Evolutionary conservation across 1,140 invertebrate genomes (phyloP), one percentile per base, ranked within the genome.

Genomic region (Anadara kagoshimensis): DNA sequence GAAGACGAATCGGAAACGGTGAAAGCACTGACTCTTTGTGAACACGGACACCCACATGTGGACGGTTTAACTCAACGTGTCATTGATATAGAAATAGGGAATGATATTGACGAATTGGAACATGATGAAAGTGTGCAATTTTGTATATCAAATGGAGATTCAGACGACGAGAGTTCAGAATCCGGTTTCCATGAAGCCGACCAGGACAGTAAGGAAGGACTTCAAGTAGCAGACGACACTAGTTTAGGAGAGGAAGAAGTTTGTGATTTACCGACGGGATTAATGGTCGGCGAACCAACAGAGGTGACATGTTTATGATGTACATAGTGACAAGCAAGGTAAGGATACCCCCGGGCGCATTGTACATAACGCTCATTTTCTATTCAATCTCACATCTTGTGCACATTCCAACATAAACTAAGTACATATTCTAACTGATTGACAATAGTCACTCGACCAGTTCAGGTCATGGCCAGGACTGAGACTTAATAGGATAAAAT

Each of bases 131-230:
- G 76, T 24, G 84, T 87, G 12, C 78, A 84, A 70, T 87, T 74
- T 69, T 85, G 79, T 71, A 62, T 85, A 36, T 53, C 81, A 14
- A 69, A 78, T 61, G 78, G 76, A 16, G 85, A 87, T 69, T 86
- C 84, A 0, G 86, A 88, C 57, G 86, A 85, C 24, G 85, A 86
- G 49, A 86, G 84, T 73, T 84, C 86, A 5, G 86, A 88, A 66
- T 86, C 85, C 0, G 86, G 86, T 2, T 88, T 84, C 64, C 82
- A 84, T 49, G 86, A 87, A n/a, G 78, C 81, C 63, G 82, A 85
- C 26, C 69, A 69, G 29, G 74, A 75, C 56, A 65, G 67, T 22
- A 78, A 80, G 58, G 82, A 86, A 5, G 69, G 72, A 26, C 45
- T 77, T 26, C 76, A 54, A 12, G 72, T 68, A 14, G 36, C 69